Conservation (phyloP, 2,113 vertebrate genomes). For the Ceyx cyanopectus region DNA sequence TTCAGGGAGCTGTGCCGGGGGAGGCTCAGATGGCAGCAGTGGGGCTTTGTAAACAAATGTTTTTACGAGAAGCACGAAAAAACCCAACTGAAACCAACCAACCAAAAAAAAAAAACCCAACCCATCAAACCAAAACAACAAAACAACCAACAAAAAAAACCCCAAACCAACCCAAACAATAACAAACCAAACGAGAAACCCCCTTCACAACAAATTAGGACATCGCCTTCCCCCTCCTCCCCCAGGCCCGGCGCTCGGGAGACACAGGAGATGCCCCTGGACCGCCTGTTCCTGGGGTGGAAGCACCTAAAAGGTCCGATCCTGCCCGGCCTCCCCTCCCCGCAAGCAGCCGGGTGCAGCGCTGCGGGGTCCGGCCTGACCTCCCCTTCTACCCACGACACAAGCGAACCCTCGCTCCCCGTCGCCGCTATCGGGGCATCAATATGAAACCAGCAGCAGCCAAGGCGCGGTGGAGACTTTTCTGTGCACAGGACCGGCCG, state of each 20-base stretch:
- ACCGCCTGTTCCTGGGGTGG: not conserved
- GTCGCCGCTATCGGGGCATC: not conserved
- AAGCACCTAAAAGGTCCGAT: not conserved
- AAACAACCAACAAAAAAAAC: not conserved
- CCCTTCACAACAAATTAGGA: not conserved
- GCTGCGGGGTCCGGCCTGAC: not conserved
- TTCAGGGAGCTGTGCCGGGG: not conserved
- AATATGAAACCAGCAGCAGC: not conserved
- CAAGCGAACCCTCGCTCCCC: not conserved
- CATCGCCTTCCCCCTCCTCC: not conserved
- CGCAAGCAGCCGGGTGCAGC: not conserved
- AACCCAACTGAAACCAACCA: not conserved
- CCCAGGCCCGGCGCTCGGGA: not conserved
- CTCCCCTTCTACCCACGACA: not conserved
- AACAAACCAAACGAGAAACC: not conserved
- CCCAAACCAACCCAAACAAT: not conserved
- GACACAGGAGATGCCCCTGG: not conserved
- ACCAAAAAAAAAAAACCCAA: not conserved
- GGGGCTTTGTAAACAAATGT: constrained; percentile 34
- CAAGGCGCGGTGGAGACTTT: not conserved
- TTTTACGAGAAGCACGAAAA: not conserved
- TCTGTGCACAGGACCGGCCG: not conserved
- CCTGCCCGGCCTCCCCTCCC: not conserved
- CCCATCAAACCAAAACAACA: not conserved
- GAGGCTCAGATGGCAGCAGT: not conserved